Evolutionary conservation across 2,113 vertebrate genomes (phyloP).

Genomic region (Ascaphus truei): DNA sequence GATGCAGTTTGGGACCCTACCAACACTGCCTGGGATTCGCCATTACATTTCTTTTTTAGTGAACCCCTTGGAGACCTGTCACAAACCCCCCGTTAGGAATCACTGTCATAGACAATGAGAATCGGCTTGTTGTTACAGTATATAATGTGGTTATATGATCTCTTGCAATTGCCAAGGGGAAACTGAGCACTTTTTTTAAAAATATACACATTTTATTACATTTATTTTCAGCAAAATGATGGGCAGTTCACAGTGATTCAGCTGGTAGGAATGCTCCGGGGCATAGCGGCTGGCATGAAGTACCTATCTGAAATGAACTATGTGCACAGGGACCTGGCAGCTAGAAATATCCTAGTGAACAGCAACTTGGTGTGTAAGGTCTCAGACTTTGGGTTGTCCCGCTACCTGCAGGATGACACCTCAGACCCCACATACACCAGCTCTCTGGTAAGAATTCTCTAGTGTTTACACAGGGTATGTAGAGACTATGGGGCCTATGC

Average conservation of each 20-base stretch:
- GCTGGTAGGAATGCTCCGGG: slow-evolving; percentile 94
- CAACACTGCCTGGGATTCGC: no score
- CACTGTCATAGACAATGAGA: no score
- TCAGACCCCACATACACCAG: slow-evolving; percentile 98
- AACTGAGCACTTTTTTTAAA: no score
- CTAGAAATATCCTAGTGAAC: slow-evolving; percentile 96
- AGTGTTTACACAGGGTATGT: background rate
- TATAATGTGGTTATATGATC: no score
- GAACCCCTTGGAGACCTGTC: no score
- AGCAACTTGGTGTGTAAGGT: slow-evolving; percentile 98
- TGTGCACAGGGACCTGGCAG: slow-evolving; percentile 92
- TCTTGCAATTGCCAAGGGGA: no score
- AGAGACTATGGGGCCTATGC: no score
- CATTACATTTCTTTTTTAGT: no score
- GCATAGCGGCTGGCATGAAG: slow-evolving; percentile 95
- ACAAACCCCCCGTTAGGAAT: no score
- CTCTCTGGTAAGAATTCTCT: slow-evolving; percentile 77
- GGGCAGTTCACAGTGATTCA: slow-evolving; percentile 98
- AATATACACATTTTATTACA: no score
- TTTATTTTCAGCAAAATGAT: slow-evolving; percentile 83
- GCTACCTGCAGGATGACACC: slow-evolving; percentile 93
- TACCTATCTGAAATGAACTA: slow-evolving; percentile 98
- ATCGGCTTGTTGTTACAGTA: no score
- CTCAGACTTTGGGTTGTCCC: slow-evolving; percentile 93
- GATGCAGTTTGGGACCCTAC: no score